These are phyloP conservation scores for Drosophila prolongata DNA, from an alignment of 2,888 invertebrate species.

Conservation along the genomic window DNA sequence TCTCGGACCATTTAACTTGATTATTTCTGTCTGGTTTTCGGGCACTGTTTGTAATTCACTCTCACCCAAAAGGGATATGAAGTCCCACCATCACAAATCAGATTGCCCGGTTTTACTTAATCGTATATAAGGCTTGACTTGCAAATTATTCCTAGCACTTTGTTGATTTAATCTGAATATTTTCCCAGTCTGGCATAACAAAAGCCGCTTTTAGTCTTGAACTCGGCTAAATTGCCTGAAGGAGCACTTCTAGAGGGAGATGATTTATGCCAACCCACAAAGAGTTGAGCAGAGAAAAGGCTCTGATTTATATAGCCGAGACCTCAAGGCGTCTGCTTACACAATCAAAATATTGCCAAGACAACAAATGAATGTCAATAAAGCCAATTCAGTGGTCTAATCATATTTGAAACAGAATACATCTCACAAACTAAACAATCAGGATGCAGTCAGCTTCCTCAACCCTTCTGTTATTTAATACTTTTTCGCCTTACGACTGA, in stretches of 20 bases:
- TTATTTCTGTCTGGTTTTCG: not conserved
- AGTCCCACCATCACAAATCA: not conserved
- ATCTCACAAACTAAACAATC: not conserved
- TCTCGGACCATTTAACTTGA: not conserved
- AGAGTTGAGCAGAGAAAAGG: not conserved
- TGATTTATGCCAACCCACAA: not conserved
- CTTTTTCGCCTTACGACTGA: slow-evolving; percentile 48
- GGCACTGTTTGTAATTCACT: not conserved
- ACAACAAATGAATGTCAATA: slow-evolving; percentile 12
- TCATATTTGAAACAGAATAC: slow-evolving; percentile 24
- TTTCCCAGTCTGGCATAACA: not conserved
- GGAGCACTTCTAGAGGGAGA: not conserved
- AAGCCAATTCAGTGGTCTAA: slow-evolving; percentile 10
- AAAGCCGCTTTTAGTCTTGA: slow-evolving; percentile 1
- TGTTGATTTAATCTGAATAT: slow-evolving; percentile 7
- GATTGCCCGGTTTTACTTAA: not conserved
- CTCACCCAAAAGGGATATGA: not conserved
- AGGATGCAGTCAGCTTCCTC: not conserved
- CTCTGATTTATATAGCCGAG: slow-evolving; percentile 4
- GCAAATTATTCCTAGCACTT: not conserved
- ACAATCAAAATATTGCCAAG: not conserved
- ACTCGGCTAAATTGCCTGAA: not conserved
- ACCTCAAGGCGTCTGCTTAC: slow-evolving; percentile 1
- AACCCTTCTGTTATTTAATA: slow-evolving; percentile 52
- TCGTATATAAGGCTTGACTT: slow-evolving; percentile 1